Evolutionary conservation across 2,113 vertebrate species (phyloP), one percentile per base, ranked within the genome.

Genomic region (Onychostoma macrolepis): DNA sequence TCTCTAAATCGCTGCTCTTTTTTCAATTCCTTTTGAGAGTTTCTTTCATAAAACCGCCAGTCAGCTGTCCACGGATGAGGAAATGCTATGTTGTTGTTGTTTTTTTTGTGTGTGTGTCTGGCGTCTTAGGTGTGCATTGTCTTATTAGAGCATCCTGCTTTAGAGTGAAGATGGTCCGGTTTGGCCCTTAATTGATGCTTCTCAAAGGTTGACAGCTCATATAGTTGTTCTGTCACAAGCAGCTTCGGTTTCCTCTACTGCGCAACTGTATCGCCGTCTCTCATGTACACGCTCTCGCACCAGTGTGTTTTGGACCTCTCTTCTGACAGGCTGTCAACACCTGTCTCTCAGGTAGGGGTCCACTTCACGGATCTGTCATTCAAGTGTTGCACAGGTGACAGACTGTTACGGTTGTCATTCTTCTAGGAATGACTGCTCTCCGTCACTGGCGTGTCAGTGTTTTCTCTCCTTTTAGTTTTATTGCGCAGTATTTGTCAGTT

Each of bases 141-240:
- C 75, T 58, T 24, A 69, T 87, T 17, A 85, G 48, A 80, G 53
- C 38, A 48, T 65, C 85, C 80, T 56, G 26, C 75, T 85, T 33
- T n/a, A 15, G 38, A n/a, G 36, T 61, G 80, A 67, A 61, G 65
- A 21, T 86, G 63, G 30, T 58, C 45, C 8, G 48, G 56, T 83
- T 75, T 84, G 77, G 4, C 85, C 45, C n/a, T 53, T 86, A 86
- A 75, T 78, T 61, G 76, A 84, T 74, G 67, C 65, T 24, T 74
- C 83, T 86, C 53, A 84, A 83, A 86, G 2, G 13, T 19, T 86
- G 84, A 61, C 83, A 45, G 67, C 81, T 84, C 36, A 4, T 45
- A n/a, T 6, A 8, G 26, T 67, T 43, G 7, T 38, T 61, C 67
- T 12, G 19, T 84, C 86, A 76, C 26, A 24, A n/a, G 24, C 4